phyloP scores from a whole-genome alignment of 1,140 invertebrate genomes.

The Chymomyza costata region DNA sequence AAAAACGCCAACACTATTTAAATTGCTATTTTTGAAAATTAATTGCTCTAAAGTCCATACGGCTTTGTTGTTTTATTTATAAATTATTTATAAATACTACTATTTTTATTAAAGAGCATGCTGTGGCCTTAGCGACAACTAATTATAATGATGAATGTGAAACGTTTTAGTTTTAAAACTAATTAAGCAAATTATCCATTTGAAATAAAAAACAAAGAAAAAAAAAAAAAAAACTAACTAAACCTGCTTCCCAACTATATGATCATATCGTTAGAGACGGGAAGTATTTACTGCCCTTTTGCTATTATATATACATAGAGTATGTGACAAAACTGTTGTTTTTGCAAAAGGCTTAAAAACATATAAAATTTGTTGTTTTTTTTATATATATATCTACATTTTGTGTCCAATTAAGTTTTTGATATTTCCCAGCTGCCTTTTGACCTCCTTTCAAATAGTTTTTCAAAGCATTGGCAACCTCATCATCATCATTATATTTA shows the following conservation, averaged over 20 bases:
- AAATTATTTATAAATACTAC: slow-evolving; percentile 71
- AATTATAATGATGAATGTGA: slow-evolving; percentile 67
- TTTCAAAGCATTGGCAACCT: slow-evolving; percentile 26
- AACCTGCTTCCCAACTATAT: slow-evolving; percentile 12
- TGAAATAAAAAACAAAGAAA: slow-evolving; percentile 30
- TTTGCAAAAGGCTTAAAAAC: no score
- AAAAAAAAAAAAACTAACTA: slow-evolving; percentile 15
- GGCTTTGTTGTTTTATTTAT: slow-evolving; percentile 33
- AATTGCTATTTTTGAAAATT: slow-evolving; percentile 21
- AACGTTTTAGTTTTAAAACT: slow-evolving; percentile 45
- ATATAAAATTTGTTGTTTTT: slow-evolving; percentile 34
- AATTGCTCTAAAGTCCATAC: slow-evolving; percentile 48
- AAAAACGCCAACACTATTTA: no score
- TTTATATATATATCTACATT: background rate
- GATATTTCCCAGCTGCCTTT: slow-evolving; percentile 10
- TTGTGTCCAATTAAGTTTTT: background rate
- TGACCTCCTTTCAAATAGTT: slow-evolving; percentile 48
- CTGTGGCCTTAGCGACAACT: slow-evolving; percentile 16
- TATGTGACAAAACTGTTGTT: no score
- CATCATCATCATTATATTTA: slow-evolving; percentile 46
- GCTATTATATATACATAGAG: no score
- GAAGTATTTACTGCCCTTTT: background rate
- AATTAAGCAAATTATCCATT: slow-evolving; percentile 49
- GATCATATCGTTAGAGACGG: background rate
- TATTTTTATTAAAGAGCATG: slow-evolving; percentile 17